These are phyloP conservation scores for Procavia capensis DNA, from an alignment of 2,113 vertebrate genomes.

Conservation along the genomic window DNA sequence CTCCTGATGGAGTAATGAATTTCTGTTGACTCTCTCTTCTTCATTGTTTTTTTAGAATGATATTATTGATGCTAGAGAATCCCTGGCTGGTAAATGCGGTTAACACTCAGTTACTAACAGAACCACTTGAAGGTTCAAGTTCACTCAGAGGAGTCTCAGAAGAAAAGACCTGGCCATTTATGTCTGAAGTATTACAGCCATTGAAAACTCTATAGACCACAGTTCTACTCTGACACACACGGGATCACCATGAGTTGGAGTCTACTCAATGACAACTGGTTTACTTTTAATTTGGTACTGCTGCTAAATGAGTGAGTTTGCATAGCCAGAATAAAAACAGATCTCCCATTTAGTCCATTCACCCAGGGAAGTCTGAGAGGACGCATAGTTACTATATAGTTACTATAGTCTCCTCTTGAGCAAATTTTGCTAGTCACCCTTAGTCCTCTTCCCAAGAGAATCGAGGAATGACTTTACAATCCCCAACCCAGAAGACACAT, in stretches of 20 bases:
- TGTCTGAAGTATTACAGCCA: background rate
- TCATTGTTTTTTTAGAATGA: background rate
- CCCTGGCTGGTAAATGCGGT: background rate
- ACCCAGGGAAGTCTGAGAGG: too few relatives aligned
- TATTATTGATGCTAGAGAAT: background rate
- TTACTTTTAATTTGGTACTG: background rate
- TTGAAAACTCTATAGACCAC: background rate
- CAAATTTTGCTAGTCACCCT: background rate
- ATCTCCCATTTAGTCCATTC: background rate
- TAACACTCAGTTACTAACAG: background rate
- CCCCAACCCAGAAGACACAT: background rate
- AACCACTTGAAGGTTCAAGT: background rate
- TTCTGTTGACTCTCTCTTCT: background rate
- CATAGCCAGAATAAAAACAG: too few relatives aligned
- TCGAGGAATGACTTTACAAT: background rate
- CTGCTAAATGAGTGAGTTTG: background rate
- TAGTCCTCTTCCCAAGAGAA: background rate
- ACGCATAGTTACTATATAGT: too few relatives aligned
- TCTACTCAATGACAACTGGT: background rate
- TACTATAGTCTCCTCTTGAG: background rate
- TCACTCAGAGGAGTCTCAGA: background rate
- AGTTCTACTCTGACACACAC: background rate
- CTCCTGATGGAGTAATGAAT: slow-evolving; percentile 32
- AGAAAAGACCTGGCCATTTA: background rate
- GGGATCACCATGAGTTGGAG: background rate